Evolutionary conservation across 2,113 vertebrate genomes (phyloP).

Genomic region (Chaetorhynchus papuensis): DNA sequence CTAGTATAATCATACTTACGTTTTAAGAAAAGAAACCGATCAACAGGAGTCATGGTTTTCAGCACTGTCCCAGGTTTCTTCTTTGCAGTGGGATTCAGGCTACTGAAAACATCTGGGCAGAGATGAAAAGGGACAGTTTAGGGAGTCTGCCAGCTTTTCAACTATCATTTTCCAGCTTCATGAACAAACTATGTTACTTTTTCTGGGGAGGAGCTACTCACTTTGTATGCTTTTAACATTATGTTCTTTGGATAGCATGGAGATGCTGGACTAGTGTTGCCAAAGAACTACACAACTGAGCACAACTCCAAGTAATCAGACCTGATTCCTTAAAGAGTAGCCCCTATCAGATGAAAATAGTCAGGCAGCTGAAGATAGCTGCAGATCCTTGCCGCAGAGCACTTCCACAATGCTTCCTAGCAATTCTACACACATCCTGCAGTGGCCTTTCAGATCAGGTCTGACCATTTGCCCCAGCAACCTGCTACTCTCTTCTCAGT

Average conservation of each 20-base stretch:
- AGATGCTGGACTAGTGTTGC: not conserved
- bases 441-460: not conserved
- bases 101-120: constrained; percentile 52
- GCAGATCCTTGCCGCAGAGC: not conserved
- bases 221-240: not conserved
- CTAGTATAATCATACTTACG: constrained; percentile 43
- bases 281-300: not conserved
- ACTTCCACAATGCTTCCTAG: not conserved
- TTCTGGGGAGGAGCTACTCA: not conserved
- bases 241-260: not conserved
- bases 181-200: not conserved
- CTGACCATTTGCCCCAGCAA: not conserved
- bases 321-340: not conserved
- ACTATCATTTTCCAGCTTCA: not conserved
- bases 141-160: not conserved
- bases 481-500: not conserved
- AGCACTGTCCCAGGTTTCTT: constrained; percentile 52
- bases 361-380: not conserved
- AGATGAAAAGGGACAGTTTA: not conserved
- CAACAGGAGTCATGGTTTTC: constrained; percentile 42
- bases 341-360: not conserved
- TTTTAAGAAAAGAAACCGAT: constrained; percentile 70
- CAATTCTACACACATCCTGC: not conserved
- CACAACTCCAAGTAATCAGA: not conserved
- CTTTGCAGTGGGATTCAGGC: constrained; percentile 32